phyloP scores from a whole-genome alignment of 1,140 invertebrate species.

The Leptinotarsa defecta region DNA sequence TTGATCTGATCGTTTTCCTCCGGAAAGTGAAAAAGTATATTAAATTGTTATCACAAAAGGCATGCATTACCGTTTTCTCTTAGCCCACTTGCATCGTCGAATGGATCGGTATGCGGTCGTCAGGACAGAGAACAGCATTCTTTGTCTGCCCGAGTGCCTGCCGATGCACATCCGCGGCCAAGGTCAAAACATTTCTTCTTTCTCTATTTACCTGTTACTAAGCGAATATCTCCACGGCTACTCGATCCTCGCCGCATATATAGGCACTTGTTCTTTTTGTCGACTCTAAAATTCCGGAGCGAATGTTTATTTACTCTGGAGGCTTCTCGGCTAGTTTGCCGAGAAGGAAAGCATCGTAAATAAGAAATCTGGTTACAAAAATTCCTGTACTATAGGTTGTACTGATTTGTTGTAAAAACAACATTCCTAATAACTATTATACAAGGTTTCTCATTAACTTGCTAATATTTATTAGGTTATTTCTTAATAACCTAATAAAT shows the following conservation, averaged over 20 bases:
- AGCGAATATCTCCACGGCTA: not conserved
- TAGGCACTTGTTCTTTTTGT: not conserved
- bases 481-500: no score
- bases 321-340: no score
- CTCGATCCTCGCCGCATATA: not conserved
- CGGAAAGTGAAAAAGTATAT: no score
- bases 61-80: conserved; percentile 8
- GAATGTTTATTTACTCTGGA: not conserved
- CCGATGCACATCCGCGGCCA: conserved; percentile 1
- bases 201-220: conserved; percentile 2
- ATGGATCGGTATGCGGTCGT: conserved; percentile 1
- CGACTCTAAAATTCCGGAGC: not conserved
- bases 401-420: no score
- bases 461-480: no score
- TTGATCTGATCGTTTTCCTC: no score
- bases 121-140: not conserved
- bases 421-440: no score
- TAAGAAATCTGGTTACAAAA: no score
- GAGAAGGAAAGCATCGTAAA: no score
- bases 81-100: not conserved
- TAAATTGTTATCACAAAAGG: not conserved
- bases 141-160: conserved; percentile 4
- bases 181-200: not conserved
- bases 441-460: no score
- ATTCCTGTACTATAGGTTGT: no score